These are phyloP conservation scores for Phalacrocorax brasilianus DNA, from an alignment of 2,113 vertebrate species.

Conservation along the genomic window DNA sequence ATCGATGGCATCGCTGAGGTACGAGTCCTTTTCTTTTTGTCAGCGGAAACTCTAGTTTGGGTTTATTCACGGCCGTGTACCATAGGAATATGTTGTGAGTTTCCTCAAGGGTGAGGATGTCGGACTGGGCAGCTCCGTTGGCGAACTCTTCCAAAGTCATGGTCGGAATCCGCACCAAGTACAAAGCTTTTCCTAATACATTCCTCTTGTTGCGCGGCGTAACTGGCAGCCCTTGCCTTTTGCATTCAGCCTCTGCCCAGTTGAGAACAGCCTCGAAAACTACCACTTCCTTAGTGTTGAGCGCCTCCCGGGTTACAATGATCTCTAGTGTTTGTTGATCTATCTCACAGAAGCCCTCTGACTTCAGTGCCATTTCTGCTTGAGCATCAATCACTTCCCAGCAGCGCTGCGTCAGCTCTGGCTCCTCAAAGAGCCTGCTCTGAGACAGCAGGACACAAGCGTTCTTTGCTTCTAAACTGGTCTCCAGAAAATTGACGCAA, in stretches of 20 bases:
- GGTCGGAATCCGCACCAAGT: slow-evolving; percentile 89
- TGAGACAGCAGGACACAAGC: slow-evolving; percentile 96
- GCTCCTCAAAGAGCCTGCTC: slow-evolving; percentile 97
- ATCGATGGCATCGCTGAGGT: slow-evolving; percentile 90
- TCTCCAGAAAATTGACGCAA: slow-evolving; percentile 95
- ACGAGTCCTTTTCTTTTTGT: slow-evolving; percentile 81
- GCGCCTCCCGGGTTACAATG: slow-evolving; percentile 89
- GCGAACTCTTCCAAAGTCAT: slow-evolving; percentile 97
- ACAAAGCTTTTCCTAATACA: slow-evolving; percentile 87
- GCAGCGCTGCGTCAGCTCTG: slow-evolving; percentile 92
- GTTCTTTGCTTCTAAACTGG: slow-evolving; percentile 92
- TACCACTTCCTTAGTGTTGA: slow-evolving; percentile 91
- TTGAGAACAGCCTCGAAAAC: slow-evolving; percentile 89
- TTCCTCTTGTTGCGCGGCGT: slow-evolving; percentile 83
- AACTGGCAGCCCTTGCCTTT: slow-evolving; percentile 78
- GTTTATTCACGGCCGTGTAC: slow-evolving; percentile 94
- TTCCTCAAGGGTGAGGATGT: slow-evolving; percentile 94
- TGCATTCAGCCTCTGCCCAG: slow-evolving; percentile 94
- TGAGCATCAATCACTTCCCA: slow-evolving; percentile 99
- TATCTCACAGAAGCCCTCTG: slow-evolving; percentile 93
- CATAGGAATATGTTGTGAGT: slow-evolving; percentile 93
- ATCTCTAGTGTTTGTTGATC: slow-evolving; percentile 91
- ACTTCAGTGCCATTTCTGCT: slow-evolving; percentile 90
- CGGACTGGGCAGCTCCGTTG: slow-evolving; percentile 90
- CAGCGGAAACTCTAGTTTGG: slow-evolving; percentile 86